phyloP scores from a whole-genome alignment of 2,888 invertebrate genomes.

The Leucozona laternaria region DNA sequence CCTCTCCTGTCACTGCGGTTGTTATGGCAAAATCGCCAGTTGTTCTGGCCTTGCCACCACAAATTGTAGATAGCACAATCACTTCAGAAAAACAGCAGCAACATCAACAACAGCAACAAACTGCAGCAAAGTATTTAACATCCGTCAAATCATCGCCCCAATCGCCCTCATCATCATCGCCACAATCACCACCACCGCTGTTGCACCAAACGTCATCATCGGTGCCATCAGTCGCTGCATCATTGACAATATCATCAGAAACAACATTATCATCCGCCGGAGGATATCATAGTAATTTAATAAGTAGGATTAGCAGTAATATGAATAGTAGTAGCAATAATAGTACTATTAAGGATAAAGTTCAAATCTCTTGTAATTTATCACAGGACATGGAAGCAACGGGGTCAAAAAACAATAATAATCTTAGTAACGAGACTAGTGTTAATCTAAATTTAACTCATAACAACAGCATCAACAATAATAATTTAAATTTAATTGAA shows the following conservation, averaged over 20 bases:
- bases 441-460: conserved; percentile 69
- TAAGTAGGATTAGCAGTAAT: conserved; percentile 64
- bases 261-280: conserved; percentile 70
- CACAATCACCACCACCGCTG: conserved; percentile 37
- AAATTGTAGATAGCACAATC: conserved; percentile 73
- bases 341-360: conserved; percentile 76
- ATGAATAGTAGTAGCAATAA: conserved; percentile 65
- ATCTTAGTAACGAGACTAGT: conserved; percentile 73
- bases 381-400: conserved; percentile 76
- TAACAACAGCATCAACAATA: conserved; percentile 52
- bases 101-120: conserved; percentile 53
- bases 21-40: conserved; percentile 49
- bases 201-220: conserved; percentile 36
- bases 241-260: conserved; percentile 60
- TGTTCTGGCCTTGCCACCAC: conserved; percentile 55
- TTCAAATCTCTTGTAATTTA: conserved; percentile 78
- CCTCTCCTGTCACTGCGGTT: conserved; percentile 52
- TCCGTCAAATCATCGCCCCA: conserved; percentile 73
- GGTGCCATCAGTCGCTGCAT: conserved; percentile 55
- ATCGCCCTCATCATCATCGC: conserved; percentile 61
- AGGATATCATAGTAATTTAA: conserved; percentile 72
- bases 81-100: conserved; percentile 52
- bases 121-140: conserved; percentile 64
- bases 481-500: conserved; percentile 68
- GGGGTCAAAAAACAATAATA: conserved; percentile 76